Base-by-base conservation (phyloP, 1,140 invertebrate species). In the Andricus grossulariae region DNA sequence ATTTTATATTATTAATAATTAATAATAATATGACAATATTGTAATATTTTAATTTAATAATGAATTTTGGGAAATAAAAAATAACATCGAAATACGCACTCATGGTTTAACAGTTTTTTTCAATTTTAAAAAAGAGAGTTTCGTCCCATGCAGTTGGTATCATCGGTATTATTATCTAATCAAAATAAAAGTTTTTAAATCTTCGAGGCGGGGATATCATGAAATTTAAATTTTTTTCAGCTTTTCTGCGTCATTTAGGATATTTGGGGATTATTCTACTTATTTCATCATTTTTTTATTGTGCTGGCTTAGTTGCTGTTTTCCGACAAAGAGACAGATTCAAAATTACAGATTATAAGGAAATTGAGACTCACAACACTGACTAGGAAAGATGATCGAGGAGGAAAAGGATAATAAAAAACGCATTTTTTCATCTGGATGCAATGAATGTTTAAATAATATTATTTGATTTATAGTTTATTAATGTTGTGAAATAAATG, bases 251-350 rank as follows among this genome's bases (percentile, higher is more conserved):
- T 13, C 92, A 93, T 79, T 88, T 93, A 76, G 88, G 90, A 60
- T 93, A 93, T 81, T 85, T 94, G n/a, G 91, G 89, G 51, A 92
- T 93, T 79, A 89, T 93, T 57, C 81, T 93, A 7, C 86, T 92
- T 18, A 78, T 94, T 25, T 90, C 91, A 18, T 88, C 89, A 39
- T 86, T 91, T 71, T 93, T 92, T 82, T 94, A 93, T 74, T 92
- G 92, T 78, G 91, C 87, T 55, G 93, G 93, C 45, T 80, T 94
- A 60, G 79, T 93, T 75, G 85, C 92, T 15, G 87, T 90, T 32
- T 94, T 87, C 50, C 79, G 75, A 50, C 72, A 85, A 50, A 84
- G 51, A 55, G 8, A 84, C 32, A 82, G 85, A 73, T 85, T 86
- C 71, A 73, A 77, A 39, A 77, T 80, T 16, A 74, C 79, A 32